Percentiles rank a stretch among this genome's conserved stretches.
Conservation (phyloP, 2,797 vertebrate species). For the Lepus oiostolus region DNA sequence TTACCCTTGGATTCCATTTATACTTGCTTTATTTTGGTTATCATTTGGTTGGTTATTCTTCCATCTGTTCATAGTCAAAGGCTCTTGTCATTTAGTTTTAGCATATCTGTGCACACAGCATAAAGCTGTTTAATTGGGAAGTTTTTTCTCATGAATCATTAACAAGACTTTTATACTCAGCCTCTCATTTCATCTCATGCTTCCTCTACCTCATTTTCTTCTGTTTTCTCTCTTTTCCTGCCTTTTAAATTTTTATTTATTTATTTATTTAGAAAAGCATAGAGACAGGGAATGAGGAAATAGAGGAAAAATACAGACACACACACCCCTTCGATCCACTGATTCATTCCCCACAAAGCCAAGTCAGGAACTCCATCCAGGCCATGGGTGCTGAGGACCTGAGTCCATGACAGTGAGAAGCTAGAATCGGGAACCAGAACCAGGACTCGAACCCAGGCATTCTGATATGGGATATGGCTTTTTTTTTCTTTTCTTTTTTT, state of each 20-base stretch:
- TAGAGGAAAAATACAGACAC: too few relatives aligned
- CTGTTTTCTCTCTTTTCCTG: neutral
- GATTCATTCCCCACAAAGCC: too few relatives aligned
- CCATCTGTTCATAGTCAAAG: constrained; percentile 14
- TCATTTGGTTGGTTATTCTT: neutral
- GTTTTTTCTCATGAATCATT: neutral
- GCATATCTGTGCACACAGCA: constrained; percentile 14
- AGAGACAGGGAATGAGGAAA: too few relatives aligned
- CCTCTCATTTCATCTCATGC: constrained; percentile 44
- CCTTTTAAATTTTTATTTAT: neutral
- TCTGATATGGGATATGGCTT: too few relatives aligned
- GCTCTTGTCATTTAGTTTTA: neutral
- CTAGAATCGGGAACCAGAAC: too few relatives aligned
- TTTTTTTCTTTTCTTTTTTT: too few relatives aligned
- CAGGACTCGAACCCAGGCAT: too few relatives aligned
- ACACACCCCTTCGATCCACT: too few relatives aligned
- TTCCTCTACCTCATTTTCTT: constrained; percentile 29
- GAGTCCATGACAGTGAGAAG: too few relatives aligned
- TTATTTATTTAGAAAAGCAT: too few relatives aligned
- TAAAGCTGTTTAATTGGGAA: constrained; percentile 9
- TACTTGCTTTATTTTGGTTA: neutral
- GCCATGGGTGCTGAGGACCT: too few relatives aligned
- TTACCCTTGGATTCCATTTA: neutral
- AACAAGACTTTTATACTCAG: constrained; percentile 8
- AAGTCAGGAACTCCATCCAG: too few relatives aligned